A percentile compares a stretch with the other conserved stretches of the same genome.
Conservation (phyloP, 2,113 vertebrate genomes). For the Bos indicus region DNA sequence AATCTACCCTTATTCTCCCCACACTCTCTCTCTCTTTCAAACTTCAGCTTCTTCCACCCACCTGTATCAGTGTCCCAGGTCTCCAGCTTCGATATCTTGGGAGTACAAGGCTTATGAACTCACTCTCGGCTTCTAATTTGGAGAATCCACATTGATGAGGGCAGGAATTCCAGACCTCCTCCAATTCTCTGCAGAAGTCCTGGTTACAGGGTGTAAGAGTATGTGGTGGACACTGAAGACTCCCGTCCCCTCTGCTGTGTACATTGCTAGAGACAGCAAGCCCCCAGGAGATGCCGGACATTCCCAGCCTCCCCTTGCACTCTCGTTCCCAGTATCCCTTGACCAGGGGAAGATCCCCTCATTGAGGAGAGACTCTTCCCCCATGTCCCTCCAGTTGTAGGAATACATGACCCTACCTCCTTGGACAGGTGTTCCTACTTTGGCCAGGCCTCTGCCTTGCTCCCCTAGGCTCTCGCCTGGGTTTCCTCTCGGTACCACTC, state of each 20-base stretch:
- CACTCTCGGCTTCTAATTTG: not conserved
- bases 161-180: not conserved
- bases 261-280: not conserved
- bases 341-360: not conserved
- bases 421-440: not conserved
- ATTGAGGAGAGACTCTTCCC: not conserved
- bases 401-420: not conserved
- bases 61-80: not conserved
- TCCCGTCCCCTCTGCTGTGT: no score
- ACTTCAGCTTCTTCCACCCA: not conserved
- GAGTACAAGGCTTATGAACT: not conserved
- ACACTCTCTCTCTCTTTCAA: not conserved
- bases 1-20: no score
- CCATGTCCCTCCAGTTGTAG: not conserved
- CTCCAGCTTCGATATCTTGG: not conserved
- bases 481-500: not conserved
- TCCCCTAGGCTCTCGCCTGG: not conserved
- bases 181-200: not conserved
- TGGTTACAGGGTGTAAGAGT: not conserved
- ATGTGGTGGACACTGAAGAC: not conserved
- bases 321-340: not conserved
- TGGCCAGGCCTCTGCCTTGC: not conserved
- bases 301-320: not conserved
- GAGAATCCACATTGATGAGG: not conserved
- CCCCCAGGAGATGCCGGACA: not conserved